Evolutionary conservation across 2,888 invertebrate genomes (phyloP).

Genomic region (Amphipyra tragopoginis): DNA sequence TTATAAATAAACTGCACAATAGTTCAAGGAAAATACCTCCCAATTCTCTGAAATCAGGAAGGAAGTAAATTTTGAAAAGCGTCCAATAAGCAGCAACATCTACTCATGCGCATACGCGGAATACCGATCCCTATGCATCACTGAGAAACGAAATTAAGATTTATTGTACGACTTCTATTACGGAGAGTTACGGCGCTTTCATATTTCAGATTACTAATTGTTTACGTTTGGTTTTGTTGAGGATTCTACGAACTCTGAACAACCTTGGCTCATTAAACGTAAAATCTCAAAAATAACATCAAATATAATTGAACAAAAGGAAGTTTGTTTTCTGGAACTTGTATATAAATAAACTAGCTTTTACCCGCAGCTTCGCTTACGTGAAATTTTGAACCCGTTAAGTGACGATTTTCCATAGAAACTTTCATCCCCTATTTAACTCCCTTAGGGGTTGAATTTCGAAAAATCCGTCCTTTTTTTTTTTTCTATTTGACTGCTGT

Average conservation of each 20-base stretch:
- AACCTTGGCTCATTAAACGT: slow-evolving; percentile 24
- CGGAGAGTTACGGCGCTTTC: slow-evolving; percentile 32
- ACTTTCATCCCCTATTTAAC: too few species aligned
- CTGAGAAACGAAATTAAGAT: slow-evolving; percentile 42
- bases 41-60: slow-evolving; percentile 53
- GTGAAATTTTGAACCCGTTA: too few species aligned
- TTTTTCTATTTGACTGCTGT: too few species aligned
- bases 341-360: background rate
- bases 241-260: slow-evolving; percentile 38
- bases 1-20: slow-evolving; percentile 18
- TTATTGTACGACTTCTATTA: slow-evolving; percentile 41
- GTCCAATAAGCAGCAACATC: slow-evolving; percentile 45
- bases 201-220: slow-evolving; percentile 52
- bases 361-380: too few species aligned
- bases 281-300: slow-evolving; percentile 26
- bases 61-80: slow-evolving; percentile 57
- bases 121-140: slow-evolving; percentile 51
- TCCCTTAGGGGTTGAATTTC: too few species aligned
- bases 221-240: slow-evolving; percentile 36
- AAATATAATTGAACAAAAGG: slow-evolving; percentile 6
- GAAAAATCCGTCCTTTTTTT: too few species aligned
- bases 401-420: too few species aligned
- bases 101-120: slow-evolving; percentile 54
- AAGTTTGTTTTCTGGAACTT: slow-evolving; percentile 8
- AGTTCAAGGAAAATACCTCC: slow-evolving; percentile 30